Evolutionary conservation across 2,888 invertebrate genomes (phyloP), one percentile per base, ranked within the genome.

Genomic region (Cremastinae sp.): DNA sequence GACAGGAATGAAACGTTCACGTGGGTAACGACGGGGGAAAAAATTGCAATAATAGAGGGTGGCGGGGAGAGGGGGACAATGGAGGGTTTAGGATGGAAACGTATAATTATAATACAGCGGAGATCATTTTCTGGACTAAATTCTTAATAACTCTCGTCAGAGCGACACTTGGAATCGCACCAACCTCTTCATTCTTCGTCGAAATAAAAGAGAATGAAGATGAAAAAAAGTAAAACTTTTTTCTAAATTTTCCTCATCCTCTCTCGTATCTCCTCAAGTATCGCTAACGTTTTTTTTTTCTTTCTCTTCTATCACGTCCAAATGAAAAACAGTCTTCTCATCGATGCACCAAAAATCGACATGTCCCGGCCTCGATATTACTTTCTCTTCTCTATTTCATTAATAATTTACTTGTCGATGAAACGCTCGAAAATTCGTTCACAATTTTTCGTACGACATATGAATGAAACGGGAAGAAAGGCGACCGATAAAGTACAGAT

Each of bases 321-420:
- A 80, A 80, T 82, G 79, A 81, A 84, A 82, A 84, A 83, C 84
- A 86, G 85, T 86, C 85, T 85, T 86, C 82, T 41, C 28, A 78
- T 71, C 79, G 74, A 80, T 72, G 83, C 85, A 82, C 81, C 81
- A 79, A 80, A 79, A 78, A 74, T 66, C 80, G 59, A 62, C 16
- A 56, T 56, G 64, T 78, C 79, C 78, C 78, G 75, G 78, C 75
- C 76, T 79, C 77, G 49, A 54, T 61, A 18, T 28, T 28, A 28
- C 5, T 3, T 28, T 28, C 28, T 28, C 5, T 28, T 28, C 28
- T 5, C 5, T 5, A 28, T 28, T 28, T 28, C 28, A 5, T 28
- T 5, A 28, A 28, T 28, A 3, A 28, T 5, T 28, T 28, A 28
- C 5, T 28, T 5, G 28, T 28, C 28, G 5, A 28, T 28, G 28